Conservation (phyloP, 2,113 vertebrate genomes). For the Asarcornis scutulata region DNA sequence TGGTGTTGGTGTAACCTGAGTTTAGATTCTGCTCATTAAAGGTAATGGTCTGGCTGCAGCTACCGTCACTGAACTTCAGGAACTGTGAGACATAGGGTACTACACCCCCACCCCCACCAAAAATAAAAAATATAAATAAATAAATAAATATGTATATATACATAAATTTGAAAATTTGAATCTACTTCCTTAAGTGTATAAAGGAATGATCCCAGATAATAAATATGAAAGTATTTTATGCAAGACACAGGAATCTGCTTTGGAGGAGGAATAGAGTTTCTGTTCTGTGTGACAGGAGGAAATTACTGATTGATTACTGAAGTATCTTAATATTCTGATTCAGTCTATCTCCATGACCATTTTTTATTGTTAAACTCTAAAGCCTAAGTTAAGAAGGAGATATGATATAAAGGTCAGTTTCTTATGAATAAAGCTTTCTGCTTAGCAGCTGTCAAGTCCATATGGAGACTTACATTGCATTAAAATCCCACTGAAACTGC, state of each 20-base stretch:
- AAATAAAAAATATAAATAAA: neutral
- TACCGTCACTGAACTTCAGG: no score
- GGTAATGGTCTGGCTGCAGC: no score
- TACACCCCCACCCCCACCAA: no score
- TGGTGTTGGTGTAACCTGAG: no score
- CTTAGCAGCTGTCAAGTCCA: conserved; percentile 17
- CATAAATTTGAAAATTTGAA: neutral
- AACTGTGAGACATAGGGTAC: no score
- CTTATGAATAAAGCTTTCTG: neutral
- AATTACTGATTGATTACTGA: neutral
- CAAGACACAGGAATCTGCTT: neutral
- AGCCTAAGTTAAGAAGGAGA: neutral
- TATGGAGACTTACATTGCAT: neutral
- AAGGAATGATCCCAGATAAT: neutral
- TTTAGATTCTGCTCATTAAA: no score
- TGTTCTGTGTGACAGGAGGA: neutral
- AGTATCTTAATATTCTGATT: neutral
- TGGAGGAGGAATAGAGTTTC: neutral
- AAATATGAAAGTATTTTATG: neutral
- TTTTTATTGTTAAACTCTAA: conserved; percentile 1
- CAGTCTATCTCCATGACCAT: neutral
- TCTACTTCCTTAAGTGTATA: neutral
- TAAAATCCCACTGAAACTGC: neutral
- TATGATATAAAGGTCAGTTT: neutral
- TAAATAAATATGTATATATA: no score